A percentile compares a stretch with the other conserved stretches of the same genome.
phyloP scores from a whole-genome alignment of 1,140 invertebrate species.

The Scylla paramamosain region DNA sequence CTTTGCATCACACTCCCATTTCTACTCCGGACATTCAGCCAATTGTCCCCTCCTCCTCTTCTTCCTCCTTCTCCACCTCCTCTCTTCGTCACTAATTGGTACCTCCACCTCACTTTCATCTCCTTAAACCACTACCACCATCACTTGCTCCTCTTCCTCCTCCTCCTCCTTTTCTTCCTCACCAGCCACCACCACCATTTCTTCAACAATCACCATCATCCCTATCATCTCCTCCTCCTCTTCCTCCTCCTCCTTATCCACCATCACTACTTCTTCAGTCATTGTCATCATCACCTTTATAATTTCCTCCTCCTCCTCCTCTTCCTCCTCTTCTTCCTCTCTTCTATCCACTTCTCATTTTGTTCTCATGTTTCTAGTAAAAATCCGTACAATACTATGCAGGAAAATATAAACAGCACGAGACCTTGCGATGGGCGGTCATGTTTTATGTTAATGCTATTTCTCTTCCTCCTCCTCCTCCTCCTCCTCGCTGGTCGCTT shows the following conservation, averaged over 20 bases:
- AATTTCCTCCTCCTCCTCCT: not conserved
- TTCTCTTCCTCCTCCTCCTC: not conserved
- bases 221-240: not conserved
- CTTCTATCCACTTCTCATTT: not conserved
- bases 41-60: not conserved
- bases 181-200: not conserved
- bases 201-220: not conserved
- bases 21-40: not conserved
- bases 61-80: not conserved
- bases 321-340: not conserved
- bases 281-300: not conserved
- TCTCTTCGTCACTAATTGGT: not conserved
- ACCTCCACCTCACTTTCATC: not conserved
- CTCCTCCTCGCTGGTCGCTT: not conserved
- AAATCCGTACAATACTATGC: no score
- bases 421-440: no score
- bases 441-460: not conserved
- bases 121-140: not conserved
- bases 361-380: not conserved
- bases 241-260: not conserved
- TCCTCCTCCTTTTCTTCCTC: not conserved
- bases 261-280: not conserved
- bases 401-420: no score
- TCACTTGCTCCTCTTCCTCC: not conserved
- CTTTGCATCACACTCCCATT: no score